Base-by-base conservation (phyloP, 2,888 invertebrate species). In the Aleiodes alternator region DNA sequence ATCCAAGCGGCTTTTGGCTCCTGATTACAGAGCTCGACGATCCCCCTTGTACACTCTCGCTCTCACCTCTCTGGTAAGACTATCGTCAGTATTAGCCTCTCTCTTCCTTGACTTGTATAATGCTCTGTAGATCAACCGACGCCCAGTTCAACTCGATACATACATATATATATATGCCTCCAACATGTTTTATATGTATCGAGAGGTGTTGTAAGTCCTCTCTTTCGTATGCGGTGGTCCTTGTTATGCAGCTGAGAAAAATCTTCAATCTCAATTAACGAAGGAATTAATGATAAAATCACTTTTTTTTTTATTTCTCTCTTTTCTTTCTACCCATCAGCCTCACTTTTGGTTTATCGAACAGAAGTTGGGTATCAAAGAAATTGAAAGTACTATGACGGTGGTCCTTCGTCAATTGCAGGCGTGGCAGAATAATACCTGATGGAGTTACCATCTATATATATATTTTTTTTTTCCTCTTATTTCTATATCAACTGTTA, bases 1-100 rank as follows among this genome's bases (percentile, higher is more conserved):
- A 64, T 77, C 80, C 80, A 23, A 85, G 86, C 86, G 86, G 86
- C 86, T 84, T 77, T 81, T 75, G 83, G 85, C 84, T 84, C 85
- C 88, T 89, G 89, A 89, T 89, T 89, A 89, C 88, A 89, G 89
- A 88, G 85, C 86, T 84, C 87, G 72, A 57, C 59, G 86, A 78
- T 76, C 87, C 83, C 84, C 86, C 55, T 64, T 53, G 34, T 31
- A 73, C 55, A 87, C 87, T 88, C 88, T 87, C 86, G 87, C 86
- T 88, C 88, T 88, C 87, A 86, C 86, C 88, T 87, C 85, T 72
- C 48, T 69, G 69, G 69, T 75, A 69, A 43, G 31, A 68, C 68
- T 68, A 68, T 68, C 68, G 51, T 68, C 51, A 23, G 31, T 68
- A 68, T 68, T 51, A 51, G 68, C 31, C 31, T 64, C 64, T 64